phyloP scores from a whole-genome alignment of 37 sponge, comb jelly and placozoan species.

The Chondrosia reniformis region DNA sequence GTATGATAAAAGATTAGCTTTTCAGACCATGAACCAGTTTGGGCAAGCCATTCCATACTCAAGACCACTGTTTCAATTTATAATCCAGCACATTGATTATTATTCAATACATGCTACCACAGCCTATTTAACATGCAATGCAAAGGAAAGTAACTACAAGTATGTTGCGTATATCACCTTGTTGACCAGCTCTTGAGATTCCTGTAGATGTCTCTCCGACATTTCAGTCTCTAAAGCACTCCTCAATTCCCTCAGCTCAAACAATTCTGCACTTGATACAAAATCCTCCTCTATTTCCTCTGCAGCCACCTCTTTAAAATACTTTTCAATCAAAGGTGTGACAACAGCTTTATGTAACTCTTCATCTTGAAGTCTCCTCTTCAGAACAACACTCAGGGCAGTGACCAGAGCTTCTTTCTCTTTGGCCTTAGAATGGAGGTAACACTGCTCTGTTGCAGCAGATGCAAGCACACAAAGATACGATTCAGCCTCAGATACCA shows the following conservation, averaged over 20 bases:
- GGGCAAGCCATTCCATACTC: no score
- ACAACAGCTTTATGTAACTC: no score
- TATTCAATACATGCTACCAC: neutral
- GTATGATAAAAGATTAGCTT: no score
- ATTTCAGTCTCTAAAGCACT: conserved; percentile 47
- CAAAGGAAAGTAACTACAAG: no score
- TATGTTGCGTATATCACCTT: no score
- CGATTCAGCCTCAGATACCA: neutral
- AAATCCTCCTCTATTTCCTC: neutral
- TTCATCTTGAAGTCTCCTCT: neutral
- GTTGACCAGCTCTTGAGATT: conserved; percentile 32
- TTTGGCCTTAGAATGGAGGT: conserved; percentile 5
- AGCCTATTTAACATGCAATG: neutral
- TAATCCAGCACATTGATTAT: no score
- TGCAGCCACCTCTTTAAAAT: neutral
- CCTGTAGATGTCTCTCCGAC: conserved; percentile 42
- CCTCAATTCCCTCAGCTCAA: conserved; percentile 17
- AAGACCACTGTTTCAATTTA: no score
- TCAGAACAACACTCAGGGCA: neutral
- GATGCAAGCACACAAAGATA: neutral
- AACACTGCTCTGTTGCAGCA: neutral
- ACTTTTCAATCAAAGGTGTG: neutral
- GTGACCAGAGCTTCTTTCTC: neutral
- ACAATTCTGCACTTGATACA: neutral
- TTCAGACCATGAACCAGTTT: no score